These are phyloP conservation scores for Leptodactylus fuscus DNA, from an alignment of 2,113 vertebrate genomes.

Conservation along the genomic window DNA sequence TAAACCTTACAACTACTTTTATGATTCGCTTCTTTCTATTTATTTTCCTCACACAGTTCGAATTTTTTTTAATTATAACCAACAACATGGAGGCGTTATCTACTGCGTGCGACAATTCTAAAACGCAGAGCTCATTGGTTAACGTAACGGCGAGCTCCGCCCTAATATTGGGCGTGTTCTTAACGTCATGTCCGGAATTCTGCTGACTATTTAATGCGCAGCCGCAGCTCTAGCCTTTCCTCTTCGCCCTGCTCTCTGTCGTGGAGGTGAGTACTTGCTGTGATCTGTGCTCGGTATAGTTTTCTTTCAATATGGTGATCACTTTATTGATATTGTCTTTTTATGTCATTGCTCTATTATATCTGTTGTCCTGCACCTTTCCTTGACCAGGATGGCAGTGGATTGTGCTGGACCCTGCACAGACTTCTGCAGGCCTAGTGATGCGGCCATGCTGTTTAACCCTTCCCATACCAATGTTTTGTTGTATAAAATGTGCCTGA, in stretches of 20 bases:
- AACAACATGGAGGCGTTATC: slow-evolving; percentile 6
- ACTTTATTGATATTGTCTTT: neutral
- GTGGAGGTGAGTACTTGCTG: neutral
- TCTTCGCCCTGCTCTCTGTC: neutral
- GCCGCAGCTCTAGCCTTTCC: neutral
- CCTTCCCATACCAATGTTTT: neutral
- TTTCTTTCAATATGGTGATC: neutral
- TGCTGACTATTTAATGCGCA: neutral
- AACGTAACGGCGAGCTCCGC: neutral
- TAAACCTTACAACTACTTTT: too few relatives aligned
- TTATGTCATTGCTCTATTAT: accelerated
- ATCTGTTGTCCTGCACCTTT: neutral
- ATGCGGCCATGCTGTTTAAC: neutral
- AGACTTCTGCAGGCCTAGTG: neutral
- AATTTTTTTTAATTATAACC: slow-evolving; percentile 4
- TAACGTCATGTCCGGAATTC: slow-evolving; percentile 1
- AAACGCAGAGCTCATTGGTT: neutral
- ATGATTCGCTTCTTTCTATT: too few relatives aligned
- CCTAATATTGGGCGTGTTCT: neutral
- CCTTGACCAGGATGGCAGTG: neutral
- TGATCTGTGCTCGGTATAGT: too few relatives aligned
- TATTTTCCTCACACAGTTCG: too few relatives aligned
- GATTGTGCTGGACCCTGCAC: neutral
- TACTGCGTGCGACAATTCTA: neutral
- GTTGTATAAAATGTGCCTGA: neutral